Evolutionary conservation across 2,113 vertebrate genomes (phyloP), one percentile per base, ranked within the genome.

Genomic region (Protobothrops mucrosquamatus): DNA sequence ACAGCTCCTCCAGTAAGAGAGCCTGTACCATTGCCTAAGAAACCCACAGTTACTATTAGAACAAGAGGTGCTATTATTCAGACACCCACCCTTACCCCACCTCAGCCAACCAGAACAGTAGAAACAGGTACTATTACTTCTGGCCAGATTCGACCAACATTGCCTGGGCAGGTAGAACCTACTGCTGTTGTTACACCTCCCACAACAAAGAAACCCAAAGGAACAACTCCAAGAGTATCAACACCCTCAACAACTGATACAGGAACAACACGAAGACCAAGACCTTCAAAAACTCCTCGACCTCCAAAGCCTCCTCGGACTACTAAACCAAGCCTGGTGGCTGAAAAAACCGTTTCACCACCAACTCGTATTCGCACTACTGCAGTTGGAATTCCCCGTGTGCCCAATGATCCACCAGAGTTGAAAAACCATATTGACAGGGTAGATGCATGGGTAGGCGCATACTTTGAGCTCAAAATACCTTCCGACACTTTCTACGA

Each of bases 381-480:
- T 9, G 97, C 97, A 3, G 96, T 97, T 0, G 97, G 97, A 12
- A 15, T 98, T 88, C 95, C 97, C 95, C 95, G 96, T 54, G 92
- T 98, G 52, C 97, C 97, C 0, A 99, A 99, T 23, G 97, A 97
- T 91, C 98, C 96, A 1, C 99, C 99, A 20, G 97, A 97, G 92
- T 98, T 99, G 86, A 98, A 97, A 0, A 99, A 99, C 94, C 98
- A 99, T 69, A 98, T 99, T 0, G 99, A 99, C 96, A 98, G 98
- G 94, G 98, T 99, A 0, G 99, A 98, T 0, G 98, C 98, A 0
- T 99, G 99, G 99, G 99, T 99, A 23, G 99, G 99, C 74, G 99
- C 99, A 0, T 99, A 99, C 93, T 99, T 99, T 0, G 99, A 99
- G 93, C 98, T 99, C 29, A 99, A 99, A 96, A 99, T 99, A 94